Evolutionary conservation across 2,888 invertebrate genomes (phyloP).

Genomic region (Orthosia cruda): DNA sequence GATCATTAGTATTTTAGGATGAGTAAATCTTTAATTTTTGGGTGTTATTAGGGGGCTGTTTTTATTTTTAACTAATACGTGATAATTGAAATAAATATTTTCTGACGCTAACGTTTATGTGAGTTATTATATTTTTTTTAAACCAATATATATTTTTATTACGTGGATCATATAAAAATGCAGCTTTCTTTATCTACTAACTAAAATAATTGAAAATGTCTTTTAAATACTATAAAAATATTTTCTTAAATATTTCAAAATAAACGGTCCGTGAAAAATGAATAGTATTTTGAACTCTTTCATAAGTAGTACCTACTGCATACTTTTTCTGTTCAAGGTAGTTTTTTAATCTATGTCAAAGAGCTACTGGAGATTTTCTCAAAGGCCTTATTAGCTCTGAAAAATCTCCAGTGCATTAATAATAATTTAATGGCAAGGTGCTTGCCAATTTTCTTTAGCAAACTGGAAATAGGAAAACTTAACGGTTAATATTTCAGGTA

Average conservation of each 20-base stretch:
- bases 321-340: not conserved
- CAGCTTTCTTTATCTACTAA: not conserved
- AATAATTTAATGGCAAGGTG: not conserved
- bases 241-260: too few relatives aligned
- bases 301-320: not conserved
- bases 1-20: not conserved
- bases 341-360: constrained; percentile 21
- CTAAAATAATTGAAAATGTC: not conserved
- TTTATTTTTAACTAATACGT: not conserved
- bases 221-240: not conserved
- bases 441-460: not conserved
- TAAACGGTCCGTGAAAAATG: not conserved
- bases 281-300: not conserved
- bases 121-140: too few relatives aligned
- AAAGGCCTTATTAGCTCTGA: constrained; percentile 26
- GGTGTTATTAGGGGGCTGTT: not conserved
- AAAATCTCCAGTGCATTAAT: constrained; percentile 13
- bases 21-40: not conserved
- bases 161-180: too few relatives aligned
- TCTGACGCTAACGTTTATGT: not conserved
- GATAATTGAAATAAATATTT: not conserved
- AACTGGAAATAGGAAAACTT: not conserved
- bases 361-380: not conserved
- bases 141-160: too few relatives aligned
- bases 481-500: not conserved